These are phyloP conservation scores for Chironomus riparius DNA, from an alignment of 2,888 invertebrate genomes.

Conservation along the genomic window DNA sequence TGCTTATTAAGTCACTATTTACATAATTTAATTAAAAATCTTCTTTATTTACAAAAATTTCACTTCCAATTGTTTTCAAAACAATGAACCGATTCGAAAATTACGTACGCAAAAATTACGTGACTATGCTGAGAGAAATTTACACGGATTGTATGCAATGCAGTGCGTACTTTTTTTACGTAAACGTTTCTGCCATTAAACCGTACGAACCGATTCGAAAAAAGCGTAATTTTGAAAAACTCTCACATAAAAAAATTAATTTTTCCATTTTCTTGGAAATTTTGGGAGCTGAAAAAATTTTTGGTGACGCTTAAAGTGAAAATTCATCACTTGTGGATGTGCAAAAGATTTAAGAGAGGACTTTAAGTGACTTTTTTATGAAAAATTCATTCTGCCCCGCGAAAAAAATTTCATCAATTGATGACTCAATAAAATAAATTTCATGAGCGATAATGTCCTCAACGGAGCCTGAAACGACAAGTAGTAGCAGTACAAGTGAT, in stretches of 20 bases:
- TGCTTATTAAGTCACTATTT: no score
- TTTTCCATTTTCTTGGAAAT: background rate
- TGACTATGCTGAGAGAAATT: background rate
- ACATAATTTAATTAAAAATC: no score
- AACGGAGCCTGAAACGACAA: slow-evolving; percentile 11
- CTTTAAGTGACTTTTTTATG: background rate
- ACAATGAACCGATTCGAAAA: background rate
- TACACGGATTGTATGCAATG: background rate
- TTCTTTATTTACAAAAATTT: background rate
- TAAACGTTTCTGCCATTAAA: slow-evolving; percentile 8
- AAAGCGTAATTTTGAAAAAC: slow-evolving; percentile 11
- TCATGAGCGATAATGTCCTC: slow-evolving; percentile 8
- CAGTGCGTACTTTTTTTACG: background rate
- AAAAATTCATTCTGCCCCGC: slow-evolving; percentile 2
- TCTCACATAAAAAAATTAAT: background rate
- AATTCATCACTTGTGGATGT: background rate
- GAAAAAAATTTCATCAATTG: background rate
- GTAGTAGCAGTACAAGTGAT: slow-evolving; percentile 1
- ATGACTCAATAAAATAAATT: slow-evolving; percentile 13
- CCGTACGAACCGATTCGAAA: slow-evolving; percentile 7
- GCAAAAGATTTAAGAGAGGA: background rate
- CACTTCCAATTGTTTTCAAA: background rate
- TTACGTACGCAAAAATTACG: background rate
- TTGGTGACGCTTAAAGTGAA: background rate
- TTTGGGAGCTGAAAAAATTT: background rate